Base-by-base conservation (phyloP, 92 coral and sea anemone genomes). In the Pocillopora grandis region DNA sequence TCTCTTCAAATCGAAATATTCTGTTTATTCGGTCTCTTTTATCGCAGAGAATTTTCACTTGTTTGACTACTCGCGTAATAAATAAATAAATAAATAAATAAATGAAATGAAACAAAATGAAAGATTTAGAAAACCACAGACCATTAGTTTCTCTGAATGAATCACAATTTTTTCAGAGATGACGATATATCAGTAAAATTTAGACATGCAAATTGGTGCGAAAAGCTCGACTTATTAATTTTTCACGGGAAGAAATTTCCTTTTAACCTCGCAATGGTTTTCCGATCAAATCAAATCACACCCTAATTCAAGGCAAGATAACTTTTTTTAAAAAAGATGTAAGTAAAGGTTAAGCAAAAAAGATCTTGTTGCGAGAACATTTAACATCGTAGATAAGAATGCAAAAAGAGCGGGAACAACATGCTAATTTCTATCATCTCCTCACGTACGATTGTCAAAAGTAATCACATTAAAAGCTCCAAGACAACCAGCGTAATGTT, bases 221-320 rank as follows among this genome's bases (percentile, higher is more conserved):
- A 72, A 71, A 62, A 20, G 31, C 11, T 35, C 62, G 27, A 35
- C 80, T 74, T 48, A 83, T 74, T 61, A 74, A 83, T 83, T 42
- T 83, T 83, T 83, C n/a, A 83, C 73, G 63, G 74, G 55, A 17
- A 12, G 2, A 49, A 37, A 27, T 59, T 23, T 11, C 1, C 49
- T 27, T 80, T 80, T 16, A 5, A 14, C 75, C 76, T 69, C 33
- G 71, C 48, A 66, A 66, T 80, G 65, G 84, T 68, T 63, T 19
- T 56, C 6, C 48, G 18, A 58, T 12, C 62, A 23, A 17, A 15
- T 42, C 37, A 66, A 79, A 77, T n/a, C 57, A 49, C n/a, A 52
- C 36, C 67, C 33, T 58, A 23, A 58, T 58, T 76, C 18, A 14
- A 33, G 33, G 31, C 59, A 76, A 17, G 2, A 33, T 10, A 19